A percentile compares a stretch with the other conserved stretches of the same genome.
These are phyloP conservation scores for Drosophila pseudoananassae DNA, from an alignment of 1,140 invertebrate species.

Conservation along the genomic window DNA sequence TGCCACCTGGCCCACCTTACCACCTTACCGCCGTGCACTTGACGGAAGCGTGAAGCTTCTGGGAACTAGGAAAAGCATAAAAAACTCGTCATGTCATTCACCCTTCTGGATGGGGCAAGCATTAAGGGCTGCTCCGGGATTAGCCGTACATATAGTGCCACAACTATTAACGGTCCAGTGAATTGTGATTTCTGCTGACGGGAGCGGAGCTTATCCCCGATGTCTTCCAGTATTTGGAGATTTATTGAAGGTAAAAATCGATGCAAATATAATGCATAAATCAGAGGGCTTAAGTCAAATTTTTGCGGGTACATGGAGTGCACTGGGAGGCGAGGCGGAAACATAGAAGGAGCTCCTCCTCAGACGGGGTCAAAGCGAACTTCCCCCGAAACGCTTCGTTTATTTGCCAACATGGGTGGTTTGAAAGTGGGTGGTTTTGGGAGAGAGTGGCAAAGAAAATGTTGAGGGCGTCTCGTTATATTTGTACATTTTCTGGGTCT, in stretches of 20 bases:
- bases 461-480: neutral
- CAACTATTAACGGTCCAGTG: constrained; percentile 39
- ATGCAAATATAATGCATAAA: constrained; percentile 79
- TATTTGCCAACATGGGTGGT: constrained; percentile 1
- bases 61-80: constrained; percentile 25
- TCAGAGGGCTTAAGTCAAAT: constrained; percentile 72
- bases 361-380: constrained; percentile 53
- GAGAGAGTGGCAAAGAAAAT: neutral
- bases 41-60: constrained; percentile 5
- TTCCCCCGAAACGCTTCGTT: constrained; percentile 74
- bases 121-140: constrained; percentile 27
- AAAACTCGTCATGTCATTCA: constrained; percentile 23
- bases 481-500: neutral
- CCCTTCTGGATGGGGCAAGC: constrained; percentile 19
- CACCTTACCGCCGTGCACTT: constrained; percentile 10
- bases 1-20: neutral
- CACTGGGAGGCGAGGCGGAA: constrained; percentile 10
- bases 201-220: constrained; percentile 53
- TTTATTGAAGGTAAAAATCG: constrained; percentile 78
- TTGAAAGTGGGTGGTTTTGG: neutral
- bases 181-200: constrained; percentile 53
- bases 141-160: neutral
- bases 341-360: constrained; percentile 7
- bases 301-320: constrained; percentile 33
- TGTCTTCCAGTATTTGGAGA: constrained; percentile 51